Conservation (phyloP, 2,113 vertebrate species). For the Gallinago jamesoni region DNA sequence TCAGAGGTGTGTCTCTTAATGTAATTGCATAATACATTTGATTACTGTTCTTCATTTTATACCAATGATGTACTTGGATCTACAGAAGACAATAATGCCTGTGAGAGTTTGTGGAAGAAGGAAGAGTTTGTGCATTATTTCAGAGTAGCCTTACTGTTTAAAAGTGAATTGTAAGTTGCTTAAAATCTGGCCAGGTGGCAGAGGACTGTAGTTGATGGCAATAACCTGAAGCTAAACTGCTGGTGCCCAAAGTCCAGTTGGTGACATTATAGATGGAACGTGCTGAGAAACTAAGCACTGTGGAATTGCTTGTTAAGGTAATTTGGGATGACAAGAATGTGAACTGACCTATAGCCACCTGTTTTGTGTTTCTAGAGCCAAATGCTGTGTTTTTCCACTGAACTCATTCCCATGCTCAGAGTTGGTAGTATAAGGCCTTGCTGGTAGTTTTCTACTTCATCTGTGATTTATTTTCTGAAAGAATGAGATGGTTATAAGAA, state of each 20-base stretch:
- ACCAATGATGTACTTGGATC: neutral
- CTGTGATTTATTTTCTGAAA: neutral
- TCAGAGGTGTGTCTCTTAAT: neutral
- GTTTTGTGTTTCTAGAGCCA: constrained; percentile 2
- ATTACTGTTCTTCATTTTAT: neutral
- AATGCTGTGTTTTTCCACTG: neutral
- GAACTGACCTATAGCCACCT: constrained; percentile 41
- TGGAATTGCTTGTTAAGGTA: constrained; percentile 13
- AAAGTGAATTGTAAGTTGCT: neutral
- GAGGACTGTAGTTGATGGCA: neutral
- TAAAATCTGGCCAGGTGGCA: neutral
- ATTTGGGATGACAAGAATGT: neutral
- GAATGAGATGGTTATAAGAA: neutral
- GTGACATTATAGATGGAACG: neutral
- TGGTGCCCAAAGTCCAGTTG: constrained; percentile 1
- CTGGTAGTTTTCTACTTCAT: neutral
- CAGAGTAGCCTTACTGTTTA: neutral
- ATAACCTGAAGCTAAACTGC: constrained; percentile 11
- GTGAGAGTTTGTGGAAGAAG: neutral
- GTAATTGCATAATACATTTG: neutral
- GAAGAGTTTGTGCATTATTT: neutral
- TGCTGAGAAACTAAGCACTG: constrained; percentile 3
- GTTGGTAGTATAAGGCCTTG: neutral
- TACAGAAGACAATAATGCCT: neutral
- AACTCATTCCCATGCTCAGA: neutral